Base-by-base conservation (phyloP, 2,888 invertebrate genomes). In the Hyalella azteca region DNA sequence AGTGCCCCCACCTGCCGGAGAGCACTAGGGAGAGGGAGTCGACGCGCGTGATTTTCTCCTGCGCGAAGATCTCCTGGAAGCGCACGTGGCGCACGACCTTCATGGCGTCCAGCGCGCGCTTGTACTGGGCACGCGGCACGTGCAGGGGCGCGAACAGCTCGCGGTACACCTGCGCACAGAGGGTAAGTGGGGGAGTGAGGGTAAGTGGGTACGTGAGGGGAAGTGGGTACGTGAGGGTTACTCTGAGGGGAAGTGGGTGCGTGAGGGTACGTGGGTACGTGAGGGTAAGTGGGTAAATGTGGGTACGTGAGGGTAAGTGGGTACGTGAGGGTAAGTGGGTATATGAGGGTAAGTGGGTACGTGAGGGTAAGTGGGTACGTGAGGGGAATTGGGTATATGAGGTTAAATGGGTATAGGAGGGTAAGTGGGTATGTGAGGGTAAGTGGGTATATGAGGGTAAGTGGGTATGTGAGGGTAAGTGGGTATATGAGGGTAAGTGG, bases 31-130 rank as follows among this genome's bases (percentile, higher is more conserved):
- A 94, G 84, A 95, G 91, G 86, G 93, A 93, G 89, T 95, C 94
- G 78, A 95, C 95, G 89, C 94, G 93, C 85, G 94, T 94, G 87
- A 93, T 92, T 89, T 94, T 94, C 89, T 95, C 95, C 88, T 94
- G 92, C 81, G 95, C 95, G 89, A 95, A 95, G 82, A 93, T 91
- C 88, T 94, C 94, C 88, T 94, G 94, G 88, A 93, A 93, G 89
- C 94, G 94, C 81, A 95, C 91, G 85, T 93, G 91, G 66, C 93
- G 90, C 86, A 94, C 93, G 87, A 92, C 91, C 87, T 93, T 92
- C 92, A 95, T 95, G 88, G 94, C 93, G 88, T 91, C 91, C 85
- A 94, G 90, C 86, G 95, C 92, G 86, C 93, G 92, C 82, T 92
- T 91, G 89, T 95, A 95, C 89, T 95, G 94, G 85, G 92, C 91